Base-by-base conservation (phyloP, 2,797 vertebrate genomes). In the Smutsia temminckii region DNA sequence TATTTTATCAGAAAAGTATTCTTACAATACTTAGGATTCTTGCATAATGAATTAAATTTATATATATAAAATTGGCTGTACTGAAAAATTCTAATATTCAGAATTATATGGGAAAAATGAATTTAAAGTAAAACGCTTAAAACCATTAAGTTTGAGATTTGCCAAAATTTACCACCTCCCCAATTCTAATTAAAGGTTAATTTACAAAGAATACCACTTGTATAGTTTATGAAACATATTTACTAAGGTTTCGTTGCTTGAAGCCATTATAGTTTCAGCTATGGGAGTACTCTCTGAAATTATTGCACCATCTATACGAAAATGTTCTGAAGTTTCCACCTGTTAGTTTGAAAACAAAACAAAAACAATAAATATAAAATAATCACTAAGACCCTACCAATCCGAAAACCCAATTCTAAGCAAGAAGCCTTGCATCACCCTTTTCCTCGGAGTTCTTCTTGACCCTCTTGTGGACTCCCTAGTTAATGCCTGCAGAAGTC, bases 211-310 rank as follows among this genome's bases (percentile, higher is more conserved):
- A 97, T 92, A 97, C 59, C 95, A 96, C 88, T 97, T 96, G 95
- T 93, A 97, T 85, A 97, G 97, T 72, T 97, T 95, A 97, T 96
- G 96, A 98, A 98, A 97, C 23, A 90, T 97, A 98, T 98, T 98
- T 99, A 99, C 98, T 98, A 98, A 98, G 96, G 96, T 98, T 95
- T 98, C 51, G 98, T 99, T 98, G 98, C 98, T 99, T 98, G 98
- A 97, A 98, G 98, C 97, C 98, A 98, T 97, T 98, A 98, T 96
- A 98, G 98, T 98, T 98, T 99, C 98, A 98, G 98, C 98, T 98
- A 98, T 98, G 94, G 98, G 96, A 98, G 98, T 98, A 98, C 97
- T 98, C 98, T 98, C 98, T 98, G 98, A 97, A 97, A 98, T 98
- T 98, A 98, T 97, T 98, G 97, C 98, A 98, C 98, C 98, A 98